Base-by-base conservation (phyloP, 2,797 vertebrate species). In the Coendou prehensilis region DNA sequence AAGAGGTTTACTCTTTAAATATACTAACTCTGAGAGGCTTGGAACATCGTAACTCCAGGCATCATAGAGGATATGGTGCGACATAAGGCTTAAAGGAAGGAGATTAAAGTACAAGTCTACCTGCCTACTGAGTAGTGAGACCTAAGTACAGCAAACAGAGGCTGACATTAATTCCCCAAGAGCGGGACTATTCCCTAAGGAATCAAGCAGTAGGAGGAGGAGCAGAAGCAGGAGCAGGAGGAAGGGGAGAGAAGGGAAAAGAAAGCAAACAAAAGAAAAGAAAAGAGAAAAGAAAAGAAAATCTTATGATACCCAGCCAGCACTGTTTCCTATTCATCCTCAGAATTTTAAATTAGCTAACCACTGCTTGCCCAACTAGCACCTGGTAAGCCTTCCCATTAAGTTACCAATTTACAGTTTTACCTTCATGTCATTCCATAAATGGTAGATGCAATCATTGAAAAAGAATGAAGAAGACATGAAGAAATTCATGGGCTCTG, bases 31-130 rank as follows among this genome's bases (percentile, higher is more conserved):
- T 92, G 57, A 89, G 59, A 84, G 10, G 0, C 76, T 89, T 73
- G 79, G 18, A 92, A 78, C 54, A 41, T 71, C 28, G n/a, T 57
- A 89, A 75, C n/a, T 87, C 20, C n/a, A 86, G 56, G 78, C 28
- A 88, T 56, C 6, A 47, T 52, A 50, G 33, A 64, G 54, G 6
- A 75, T 18, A 6, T 23, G 5, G 7, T 97, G 45, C 86, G n/a
- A 63, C 45, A 73, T 93, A 75, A 95, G 9, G 11, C 41, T 73
- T 9, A 88, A 93, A 94, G 80, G 22, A 80, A 30, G 52, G 6
- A 89, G 52, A 64, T 78, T 73, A 73, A 90, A 96, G 13, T 84
- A 4, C 71, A 91, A 96, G 3, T 93, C 20, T 83, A 85, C 13
- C 45, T 90, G 18, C 28, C 9, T 93, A 89, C 9, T 87, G 26